Evolutionary conservation across 1,140 invertebrate species (phyloP), one percentile per base, ranked within the genome.

Genomic region (Bilobella aurantiaca): DNA sequence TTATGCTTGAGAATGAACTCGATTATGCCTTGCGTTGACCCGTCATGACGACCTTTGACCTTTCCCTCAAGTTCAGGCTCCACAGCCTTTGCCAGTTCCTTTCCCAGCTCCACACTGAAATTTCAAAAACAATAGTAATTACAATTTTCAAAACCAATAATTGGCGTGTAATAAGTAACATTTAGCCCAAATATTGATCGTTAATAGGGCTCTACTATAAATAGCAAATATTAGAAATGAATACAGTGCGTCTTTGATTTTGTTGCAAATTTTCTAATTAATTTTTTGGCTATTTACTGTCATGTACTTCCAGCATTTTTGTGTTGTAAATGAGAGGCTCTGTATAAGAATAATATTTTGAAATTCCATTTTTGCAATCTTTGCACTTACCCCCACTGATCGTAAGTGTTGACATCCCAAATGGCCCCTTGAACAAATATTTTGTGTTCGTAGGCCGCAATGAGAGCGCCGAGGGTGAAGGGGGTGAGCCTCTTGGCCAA

Each of bases 371-470:
- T 18, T 18, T 12, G 34, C 8, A 42, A 42, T 42, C 8, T 42
- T 62, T 58, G 29, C 58, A 53, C 79, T 82, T 81, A 90, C 88
- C 96, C 97, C 95, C 96, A 99, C 78, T 99, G 97, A 81, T 99
- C 97, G 79, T 89, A 99, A 0, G 96, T 98, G 78, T 99, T 99
- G 74, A 99, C 97, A 77, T 97, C 90, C 97, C 97, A 99, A 73
- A 99, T 93, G 18, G 96, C 85, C 64, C 96, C 96, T 80, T 99
- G 96, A 1, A 88, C 86, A 81, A 99, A 99, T 73, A 99, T 99
- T 79, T 99, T 99, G 76, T 97, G 93, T 78, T 99, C 96, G 77
- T 99, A 99, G 77, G 93, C 85, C 25, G 90, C 91, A 77, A 99
- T 97, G n/a, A 99, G 80, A 53, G 87, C 86, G 66, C 97, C 97